Conservation (phyloP, 2,888 invertebrate species). For the Acrobasis repandana region DNA sequence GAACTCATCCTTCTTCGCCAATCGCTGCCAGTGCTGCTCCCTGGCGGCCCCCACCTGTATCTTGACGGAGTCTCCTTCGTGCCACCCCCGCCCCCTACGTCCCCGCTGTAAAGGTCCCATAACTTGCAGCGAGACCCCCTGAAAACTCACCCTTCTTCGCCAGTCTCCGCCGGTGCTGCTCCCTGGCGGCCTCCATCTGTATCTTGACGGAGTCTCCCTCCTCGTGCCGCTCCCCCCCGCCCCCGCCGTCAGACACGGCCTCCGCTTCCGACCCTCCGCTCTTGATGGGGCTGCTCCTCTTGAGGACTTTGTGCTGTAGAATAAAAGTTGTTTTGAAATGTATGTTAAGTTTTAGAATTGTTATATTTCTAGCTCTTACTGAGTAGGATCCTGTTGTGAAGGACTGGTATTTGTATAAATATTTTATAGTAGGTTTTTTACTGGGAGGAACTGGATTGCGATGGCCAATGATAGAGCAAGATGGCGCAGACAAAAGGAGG, state of each 20-base stretch:
- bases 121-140: background rate
- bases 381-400: background rate
- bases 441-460: too few relatives aligned
- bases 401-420: background rate
- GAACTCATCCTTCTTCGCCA: conserved; percentile 72
- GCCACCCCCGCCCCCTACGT: background rate
- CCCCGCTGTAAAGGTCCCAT: background rate
- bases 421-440: too few relatives aligned
- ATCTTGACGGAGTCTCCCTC: conserved; percentile 61
- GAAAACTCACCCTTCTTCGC: conserved; percentile 69
- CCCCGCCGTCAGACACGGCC: conserved; percentile 51
- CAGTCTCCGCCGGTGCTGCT: conserved; percentile 65
- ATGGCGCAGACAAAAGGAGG: too few relatives aligned
- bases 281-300: conserved; percentile 65
- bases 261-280: conserved; percentile 71
- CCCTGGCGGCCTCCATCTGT: conserved; percentile 77
- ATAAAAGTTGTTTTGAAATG: background rate
- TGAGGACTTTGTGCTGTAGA: conserved; percentile 43
- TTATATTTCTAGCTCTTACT: background rate
- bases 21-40: conserved; percentile 65
- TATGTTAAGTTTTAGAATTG: background rate
- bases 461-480: too few relatives aligned
- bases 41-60: conserved; percentile 77
- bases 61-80: conserved; percentile 48
- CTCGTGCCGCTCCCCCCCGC: conserved; percentile 54